Evolutionary conservation across 2,797 vertebrate species (phyloP), one percentile per base, ranked within the genome.

Genomic region (Pantherophis alleghaniensis): DNA sequence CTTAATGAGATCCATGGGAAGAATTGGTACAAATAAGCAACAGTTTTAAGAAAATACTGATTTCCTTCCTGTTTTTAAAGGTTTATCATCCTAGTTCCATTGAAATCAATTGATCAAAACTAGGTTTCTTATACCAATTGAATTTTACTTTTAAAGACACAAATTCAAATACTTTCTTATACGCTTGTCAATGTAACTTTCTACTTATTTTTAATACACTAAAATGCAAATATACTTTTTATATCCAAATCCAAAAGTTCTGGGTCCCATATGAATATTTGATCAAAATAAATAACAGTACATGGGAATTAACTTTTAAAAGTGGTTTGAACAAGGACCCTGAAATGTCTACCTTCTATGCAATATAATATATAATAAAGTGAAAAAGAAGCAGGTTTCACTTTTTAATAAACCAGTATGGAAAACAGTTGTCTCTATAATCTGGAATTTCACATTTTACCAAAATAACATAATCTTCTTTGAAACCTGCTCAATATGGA

Each of bases 191-290:
- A 87, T 95, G 94, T 95, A 92, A 93, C 88, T 94, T 95, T 91
- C 53, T 42, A 59, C 69, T 4, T 88, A 93, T 61, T 95, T 88
- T 90, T 14, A 89, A 83, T 93, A 86, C 69, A 0, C 92, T 83
- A 83, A 83, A 83, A 56, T 93, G 91, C 37, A 60, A 93, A 92
- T 96, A 95, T 63, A 94, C 96, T 95, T 92, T 87, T 92, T 16
- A 92, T 86, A 57, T 94, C 89, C 96, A 60, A 56, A 94, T 66
- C 90, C 69, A 47, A 28, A 11, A 94, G 96, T 96, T 95, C 93
- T 96, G 53, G 92, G 96, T 96, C 95, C 95, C 4, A 56, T 69
- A 89, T 94, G 90, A 90, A 92, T 96, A 90, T 66, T 95, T 94
- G 79, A 94, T 94, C 93, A 96, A 95, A 95, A 3, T n/a, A 86